Conservation (phyloP, 92 coral and sea anemone species). For the Micromussa lordhowensis region DNA sequence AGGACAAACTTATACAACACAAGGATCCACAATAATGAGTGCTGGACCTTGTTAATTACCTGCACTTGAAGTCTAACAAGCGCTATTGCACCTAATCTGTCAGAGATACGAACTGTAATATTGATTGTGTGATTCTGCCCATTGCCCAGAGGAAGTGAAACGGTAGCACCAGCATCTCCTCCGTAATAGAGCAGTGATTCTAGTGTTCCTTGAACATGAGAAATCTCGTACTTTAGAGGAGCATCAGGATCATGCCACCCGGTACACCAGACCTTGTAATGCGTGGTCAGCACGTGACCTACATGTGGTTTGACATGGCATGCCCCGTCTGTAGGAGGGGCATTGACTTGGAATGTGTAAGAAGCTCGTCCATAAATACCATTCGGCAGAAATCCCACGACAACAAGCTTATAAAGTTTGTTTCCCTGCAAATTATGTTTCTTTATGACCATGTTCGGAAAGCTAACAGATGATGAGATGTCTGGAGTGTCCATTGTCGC, state of each 20-base stretch:
- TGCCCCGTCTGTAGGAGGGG: slow-evolving; percentile 60
- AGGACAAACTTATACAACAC: no score
- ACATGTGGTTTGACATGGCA: slow-evolving; percentile 75
- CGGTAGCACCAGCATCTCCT: slow-evolving; percentile 47
- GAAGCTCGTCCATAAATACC: slow-evolving; percentile 70
- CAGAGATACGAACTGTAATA: slow-evolving; percentile 60
- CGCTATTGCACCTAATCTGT: slow-evolving; percentile 63
- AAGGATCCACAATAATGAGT: no score
- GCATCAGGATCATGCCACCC: slow-evolving; percentile 77
- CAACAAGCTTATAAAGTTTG: slow-evolving; percentile 58
- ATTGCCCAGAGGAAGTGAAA: slow-evolving; percentile 65
- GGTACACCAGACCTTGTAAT: slow-evolving; percentile 50
- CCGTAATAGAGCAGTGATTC: slow-evolving; percentile 65
- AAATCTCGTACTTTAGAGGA: slow-evolving; percentile 64
- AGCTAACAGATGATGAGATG: slow-evolving; percentile 12
- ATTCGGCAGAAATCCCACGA: slow-evolving; percentile 40
- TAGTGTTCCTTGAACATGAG: slow-evolving; percentile 21
- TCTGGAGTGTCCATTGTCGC: not conserved
- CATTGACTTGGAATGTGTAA: slow-evolving; percentile 54
- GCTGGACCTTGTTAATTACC: slow-evolving; percentile 33
- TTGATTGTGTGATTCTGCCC: slow-evolving; percentile 58
- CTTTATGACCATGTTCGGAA: slow-evolving; percentile 52
- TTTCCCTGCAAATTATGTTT: slow-evolving; percentile 39
- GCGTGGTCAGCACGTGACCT: slow-evolving; percentile 76
- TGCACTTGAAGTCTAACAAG: slow-evolving; percentile 48